Percentiles rank a stretch among this genome's conserved stretches.
These are phyloP conservation scores for Sitta europaea DNA, from an alignment of 2,113 vertebrate species.

Conservation along the genomic window DNA sequence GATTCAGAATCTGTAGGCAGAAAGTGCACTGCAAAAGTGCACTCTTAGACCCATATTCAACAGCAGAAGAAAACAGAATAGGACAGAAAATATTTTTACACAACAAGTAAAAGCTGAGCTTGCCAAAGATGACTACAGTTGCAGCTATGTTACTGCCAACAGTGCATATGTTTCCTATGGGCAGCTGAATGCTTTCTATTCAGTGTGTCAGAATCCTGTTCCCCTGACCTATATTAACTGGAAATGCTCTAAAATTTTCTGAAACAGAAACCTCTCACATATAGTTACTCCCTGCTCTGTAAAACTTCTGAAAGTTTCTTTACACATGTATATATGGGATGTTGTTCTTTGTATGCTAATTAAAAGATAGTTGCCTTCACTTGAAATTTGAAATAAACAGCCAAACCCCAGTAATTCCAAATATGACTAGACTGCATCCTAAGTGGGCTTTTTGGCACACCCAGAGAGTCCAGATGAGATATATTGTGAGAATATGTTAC, in stretches of 20 bases:
- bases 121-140: slow-evolving; percentile 41
- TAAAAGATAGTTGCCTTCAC: background rate
- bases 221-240: slow-evolving; percentile 21
- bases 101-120: background rate
- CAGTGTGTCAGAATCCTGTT: background rate
- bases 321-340: background rate
- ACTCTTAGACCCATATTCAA: background rate
- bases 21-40: background rate
- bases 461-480: background rate
- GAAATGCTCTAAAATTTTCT: slow-evolving; percentile 12
- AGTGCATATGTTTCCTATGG: slow-evolving; percentile 35
- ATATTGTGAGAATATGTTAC: background rate
- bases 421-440: background rate
- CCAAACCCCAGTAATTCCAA: background rate
- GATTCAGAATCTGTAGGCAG: background rate
- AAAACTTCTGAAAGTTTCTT: background rate
- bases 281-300: background rate
- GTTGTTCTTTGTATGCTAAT: background rate
- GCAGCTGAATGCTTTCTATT: slow-evolving; percentile 41
- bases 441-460: background rate
- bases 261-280: background rate
- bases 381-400: background rate
- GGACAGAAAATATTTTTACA: slow-evolving; percentile 31
- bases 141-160: background rate
- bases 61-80: background rate